Conservation (phyloP, 1,140 invertebrate species). For the Dreissena rostriformis region DNA sequence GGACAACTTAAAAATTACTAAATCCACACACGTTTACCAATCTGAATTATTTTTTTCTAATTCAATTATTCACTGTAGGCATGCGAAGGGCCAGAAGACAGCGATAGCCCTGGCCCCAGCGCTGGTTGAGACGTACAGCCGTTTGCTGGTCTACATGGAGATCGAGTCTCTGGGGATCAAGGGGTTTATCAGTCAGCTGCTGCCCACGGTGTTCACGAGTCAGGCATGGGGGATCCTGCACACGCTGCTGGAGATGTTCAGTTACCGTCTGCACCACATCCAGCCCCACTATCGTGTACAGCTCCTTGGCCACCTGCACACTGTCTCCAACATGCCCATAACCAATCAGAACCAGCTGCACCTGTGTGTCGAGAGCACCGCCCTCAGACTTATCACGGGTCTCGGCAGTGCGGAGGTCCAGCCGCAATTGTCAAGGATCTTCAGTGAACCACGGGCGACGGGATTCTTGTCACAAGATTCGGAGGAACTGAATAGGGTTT, state of each 20-base stretch:
- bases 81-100: slow-evolving; percentile 92
- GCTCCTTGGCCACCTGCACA: slow-evolving; percentile 93
- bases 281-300: slow-evolving; percentile 97
- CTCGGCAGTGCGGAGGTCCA: slow-evolving; percentile 96
- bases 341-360: slow-evolving; percentile 97
- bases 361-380: slow-evolving; percentile 96
- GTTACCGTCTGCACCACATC: slow-evolving; percentile 97
- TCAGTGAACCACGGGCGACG: slow-evolving; percentile 91
- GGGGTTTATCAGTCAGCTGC: slow-evolving; percentile 95
- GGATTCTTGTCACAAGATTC: slow-evolving; percentile 93
- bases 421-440: slow-evolving; percentile 90
- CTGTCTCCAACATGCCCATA: slow-evolving; percentile 93
- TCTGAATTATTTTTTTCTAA: no score
- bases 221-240: slow-evolving; percentile 97
- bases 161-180: slow-evolving; percentile 98
- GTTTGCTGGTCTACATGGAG: slow-evolving; percentile 96
- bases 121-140: slow-evolving; percentile 96
- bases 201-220: slow-evolving; percentile 94
- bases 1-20: no score
- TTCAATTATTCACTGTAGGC: slow-evolving; percentile 81
- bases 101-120: slow-evolving; percentile 93
- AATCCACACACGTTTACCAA: no score
- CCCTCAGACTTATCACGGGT: slow-evolving; percentile 94
- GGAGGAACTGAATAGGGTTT: slow-evolving; percentile 95
- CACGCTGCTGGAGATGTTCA: slow-evolving; percentile 97